A percentile compares a stretch with the other conserved stretches of the same genome.
Conservation (phyloP, 2,797 vertebrate species). For the Parotocinclus haroldoi region DNA sequence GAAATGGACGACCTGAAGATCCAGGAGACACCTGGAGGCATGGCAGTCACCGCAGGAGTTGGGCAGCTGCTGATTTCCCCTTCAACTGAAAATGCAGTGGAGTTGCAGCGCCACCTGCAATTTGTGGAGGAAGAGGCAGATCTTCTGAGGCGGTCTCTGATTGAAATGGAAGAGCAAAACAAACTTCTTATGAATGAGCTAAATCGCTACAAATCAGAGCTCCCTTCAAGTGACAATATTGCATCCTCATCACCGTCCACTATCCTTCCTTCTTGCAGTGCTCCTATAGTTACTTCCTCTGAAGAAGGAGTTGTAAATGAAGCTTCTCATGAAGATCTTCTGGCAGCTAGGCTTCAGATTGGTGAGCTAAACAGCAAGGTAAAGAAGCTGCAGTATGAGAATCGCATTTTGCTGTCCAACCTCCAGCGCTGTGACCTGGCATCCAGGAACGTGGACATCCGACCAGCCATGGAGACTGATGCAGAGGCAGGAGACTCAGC, state of each 20-base stretch:
- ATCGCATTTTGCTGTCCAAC: conserved; percentile 93
- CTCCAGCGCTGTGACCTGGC: conserved; percentile 93
- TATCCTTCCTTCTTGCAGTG: conserved; percentile 42
- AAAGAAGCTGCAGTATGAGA: conserved; percentile 97
- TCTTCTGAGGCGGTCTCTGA: conserved; percentile 87
- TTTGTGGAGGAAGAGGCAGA: conserved; percentile 98
- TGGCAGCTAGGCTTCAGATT: conserved; percentile 85
- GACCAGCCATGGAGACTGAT: conserved; percentile 85
- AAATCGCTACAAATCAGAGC: conserved; percentile 89
- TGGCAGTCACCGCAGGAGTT: conserved; percentile 62
- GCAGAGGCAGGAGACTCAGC: conserved; percentile 90
- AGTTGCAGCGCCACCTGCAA: conserved; percentile 93
- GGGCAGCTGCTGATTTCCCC: conserved; percentile 66
- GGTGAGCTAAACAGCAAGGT: conserved; percentile 90
- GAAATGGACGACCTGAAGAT: conserved; percentile 97
- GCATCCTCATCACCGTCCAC: conserved; percentile 19
- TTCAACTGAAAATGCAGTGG: conserved; percentile 81
- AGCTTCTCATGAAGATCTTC: conserved; percentile 80
- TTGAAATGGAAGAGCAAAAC: conserved; percentile 97
- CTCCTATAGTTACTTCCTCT: conserved; percentile 53
- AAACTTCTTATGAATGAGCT: conserved; percentile 93
- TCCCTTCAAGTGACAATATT: conserved; percentile 70
- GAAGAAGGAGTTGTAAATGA: conserved; percentile 84
- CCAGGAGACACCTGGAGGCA: conserved; percentile 73
- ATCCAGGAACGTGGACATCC: conserved; percentile 78